These are phyloP conservation scores for Sclerodermus sp. DNA, from an alignment of 2,888 invertebrate species.

Conservation along the genomic window DNA sequence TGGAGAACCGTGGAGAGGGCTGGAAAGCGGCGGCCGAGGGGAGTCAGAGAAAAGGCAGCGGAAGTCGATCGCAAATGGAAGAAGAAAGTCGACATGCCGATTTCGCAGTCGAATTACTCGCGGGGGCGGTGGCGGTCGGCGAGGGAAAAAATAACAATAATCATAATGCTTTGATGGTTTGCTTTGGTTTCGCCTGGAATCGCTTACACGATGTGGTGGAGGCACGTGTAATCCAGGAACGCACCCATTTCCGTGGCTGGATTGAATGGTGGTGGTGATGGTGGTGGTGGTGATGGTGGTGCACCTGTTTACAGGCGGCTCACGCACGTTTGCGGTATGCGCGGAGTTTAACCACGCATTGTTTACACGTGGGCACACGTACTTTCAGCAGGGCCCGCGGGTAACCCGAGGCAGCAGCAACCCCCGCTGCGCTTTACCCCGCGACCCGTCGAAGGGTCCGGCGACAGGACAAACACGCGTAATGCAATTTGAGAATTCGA, in stretches of 20 bases:
- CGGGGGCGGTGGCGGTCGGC: too few species aligned
- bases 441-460: conserved; percentile 36
- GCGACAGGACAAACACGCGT: conserved; percentile 40
- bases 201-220: not conserved
- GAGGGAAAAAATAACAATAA: too few species aligned
- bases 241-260: not conserved
- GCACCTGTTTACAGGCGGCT: conserved; percentile 1
- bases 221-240: not conserved
- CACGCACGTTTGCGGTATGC: conserved; percentile 8
- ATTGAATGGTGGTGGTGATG: not conserved
- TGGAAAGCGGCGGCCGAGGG: too few species aligned
- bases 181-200: not conserved
- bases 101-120: too few species aligned
- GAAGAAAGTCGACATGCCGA: too few species aligned
- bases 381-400: not conserved
- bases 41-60: too few species aligned
- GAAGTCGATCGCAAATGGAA: too few species aligned
- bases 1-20: too few species aligned
- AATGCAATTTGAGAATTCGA: conserved; percentile 47
- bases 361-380: conserved; percentile 6
- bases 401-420: conserved; percentile 1
- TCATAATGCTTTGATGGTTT: too few species aligned
- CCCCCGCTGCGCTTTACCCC: conserved; percentile 44
- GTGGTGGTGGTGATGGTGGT: too few species aligned
- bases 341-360: too few species aligned